Percentiles rank a stretch among this genome's conserved stretches.
Evolutionary conservation across 1,140 invertebrate genomes (phyloP).

Genomic region (Polyergus mexicanus): DNA sequence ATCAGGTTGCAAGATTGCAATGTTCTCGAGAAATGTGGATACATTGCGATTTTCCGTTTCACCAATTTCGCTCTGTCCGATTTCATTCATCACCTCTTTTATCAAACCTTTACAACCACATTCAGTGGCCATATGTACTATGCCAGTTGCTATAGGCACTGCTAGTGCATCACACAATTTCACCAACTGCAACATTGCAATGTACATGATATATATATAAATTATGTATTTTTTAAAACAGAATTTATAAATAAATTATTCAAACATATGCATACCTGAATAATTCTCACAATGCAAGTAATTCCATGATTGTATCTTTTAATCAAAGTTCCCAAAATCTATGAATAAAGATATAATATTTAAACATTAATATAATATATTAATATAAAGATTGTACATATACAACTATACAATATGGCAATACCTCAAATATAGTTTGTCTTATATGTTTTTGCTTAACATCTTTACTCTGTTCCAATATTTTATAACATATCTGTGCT

Average conservation of each 20-base stretch:
- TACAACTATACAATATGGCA: conserved; percentile 19
- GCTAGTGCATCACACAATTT: conserved; percentile 92
- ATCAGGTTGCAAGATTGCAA: conserved; percentile 89
- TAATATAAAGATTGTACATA: conserved; percentile 34
- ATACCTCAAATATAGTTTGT: conserved; percentile 88
- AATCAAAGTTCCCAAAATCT: conserved; percentile 93
- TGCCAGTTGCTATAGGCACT: conserved; percentile 89
- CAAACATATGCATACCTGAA: conserved; percentile 87
- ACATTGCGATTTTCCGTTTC: conserved; percentile 89
- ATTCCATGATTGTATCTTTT: conserved; percentile 93
- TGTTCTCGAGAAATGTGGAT: conserved; percentile 90
- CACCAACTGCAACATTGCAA: conserved; percentile 87
- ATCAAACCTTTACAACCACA: conserved; percentile 89
- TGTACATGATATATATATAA: not conserved
- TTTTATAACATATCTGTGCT: conserved; percentile 91
- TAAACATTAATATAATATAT: conserved; percentile 9
- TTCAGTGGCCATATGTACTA: conserved; percentile 89
- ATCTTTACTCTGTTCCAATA: conserved; percentile 90
- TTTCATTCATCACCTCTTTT: conserved; percentile 91
- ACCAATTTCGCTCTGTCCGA: conserved; percentile 88
- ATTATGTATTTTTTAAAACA: conserved; percentile 24
- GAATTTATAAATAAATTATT: conserved; percentile 33
- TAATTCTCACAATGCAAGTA: conserved; percentile 89
- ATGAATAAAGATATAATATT: conserved; percentile 30
- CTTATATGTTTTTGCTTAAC: conserved; percentile 89